Evolutionary conservation across 2,888 invertebrate species (phyloP), one percentile per base, ranked within the genome.

Genomic region (Thymelicus lineola): DNA sequence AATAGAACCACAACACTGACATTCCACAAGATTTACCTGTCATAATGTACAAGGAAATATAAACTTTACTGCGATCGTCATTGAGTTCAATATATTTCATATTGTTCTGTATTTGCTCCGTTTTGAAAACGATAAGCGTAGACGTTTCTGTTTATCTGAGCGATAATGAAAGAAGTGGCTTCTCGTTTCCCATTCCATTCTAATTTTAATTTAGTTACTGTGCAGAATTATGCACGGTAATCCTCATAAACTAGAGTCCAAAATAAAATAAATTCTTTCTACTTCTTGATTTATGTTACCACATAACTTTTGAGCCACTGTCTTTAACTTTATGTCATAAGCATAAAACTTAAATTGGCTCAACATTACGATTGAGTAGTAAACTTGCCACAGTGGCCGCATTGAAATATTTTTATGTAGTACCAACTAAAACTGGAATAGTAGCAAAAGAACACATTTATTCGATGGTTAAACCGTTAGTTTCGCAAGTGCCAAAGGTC

Each of bases 1-100:
- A 55, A 67, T 35, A 53, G 67, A 42, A 67, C 45, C 53, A 67
- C 67, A 67, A 67, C 55, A 67, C 61, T 67, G 55, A 55, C 55
- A 67, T 67, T 67, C 67, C 67, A 61, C 36, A 53, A 12, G 35
- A 45, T 61, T 55, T 61, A 67, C 38, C 20, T 48, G 15, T 15
- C 12, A n/a, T 42, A 38, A 3, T 10, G 15, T 6, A 15, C 28
- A 53, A 1, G 45, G 60, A 28, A 67, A 50, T 60, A 20, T 58
- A 15, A 35, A 46, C 66, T 58, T 20, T 67, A 61, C 55, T 42
- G 14, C 6, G 6, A 9, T 15, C 0, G 14, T 0, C n/a, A 55
- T 61, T 55, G 20, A 55, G 55, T 55, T 67, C 67, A 60, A 60
- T 53, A 15, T 7, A 65, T 17, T 17, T 57, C 45, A 15, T 6